Evolutionary conservation across 2,113 vertebrate species (phyloP), one percentile per base, ranked within the genome.

Genomic region (Hassar affinis): DNA sequence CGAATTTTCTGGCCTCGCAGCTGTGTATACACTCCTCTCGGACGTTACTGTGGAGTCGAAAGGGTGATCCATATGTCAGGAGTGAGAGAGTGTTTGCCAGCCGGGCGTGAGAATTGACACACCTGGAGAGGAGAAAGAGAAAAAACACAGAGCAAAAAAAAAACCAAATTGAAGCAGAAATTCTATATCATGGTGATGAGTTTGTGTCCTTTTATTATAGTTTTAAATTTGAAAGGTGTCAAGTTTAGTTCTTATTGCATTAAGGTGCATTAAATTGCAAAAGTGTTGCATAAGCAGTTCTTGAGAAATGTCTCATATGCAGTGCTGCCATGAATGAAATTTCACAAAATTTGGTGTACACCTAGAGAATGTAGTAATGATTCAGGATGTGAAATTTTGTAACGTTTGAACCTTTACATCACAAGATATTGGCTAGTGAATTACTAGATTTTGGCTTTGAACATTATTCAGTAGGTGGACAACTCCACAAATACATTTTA

Each of bases 41-140:
- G 4, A 69, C 6, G 62, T 78, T 64, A 84, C 66, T 81, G 79
- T 8, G 82, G 79, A 61, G 82, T 76, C 20, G 85, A 80, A 45
- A 22, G 35, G 42, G 87, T 86, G 79, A 83, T 85, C 82, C 87
- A 85, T 68, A 88, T 79, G 77, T 88, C 79, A 77, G 79, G 83
- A 25, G 45, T 38, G 2, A 77, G n/a, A 14, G 75, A 47, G 56
- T 74, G 84, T 54, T 86, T 81, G 30, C 62, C 75, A 42, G 71
- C 27, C 33, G 27, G n/a, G 10, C 69, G 68, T 33, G 59, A 75
- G 27, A 61, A 77, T 9, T 71, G 57, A 75, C 18, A 54, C 51
- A 80, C 66, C 83, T 83, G 54, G 42, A 83, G 61, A 76, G 68
- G 57, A 56, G 59, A 82, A 20, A 59, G 54, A 56, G 51, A 35